phyloP scores from a whole-genome alignment of 1,140 invertebrate species.

The Zaprionus inermis region DNA sequence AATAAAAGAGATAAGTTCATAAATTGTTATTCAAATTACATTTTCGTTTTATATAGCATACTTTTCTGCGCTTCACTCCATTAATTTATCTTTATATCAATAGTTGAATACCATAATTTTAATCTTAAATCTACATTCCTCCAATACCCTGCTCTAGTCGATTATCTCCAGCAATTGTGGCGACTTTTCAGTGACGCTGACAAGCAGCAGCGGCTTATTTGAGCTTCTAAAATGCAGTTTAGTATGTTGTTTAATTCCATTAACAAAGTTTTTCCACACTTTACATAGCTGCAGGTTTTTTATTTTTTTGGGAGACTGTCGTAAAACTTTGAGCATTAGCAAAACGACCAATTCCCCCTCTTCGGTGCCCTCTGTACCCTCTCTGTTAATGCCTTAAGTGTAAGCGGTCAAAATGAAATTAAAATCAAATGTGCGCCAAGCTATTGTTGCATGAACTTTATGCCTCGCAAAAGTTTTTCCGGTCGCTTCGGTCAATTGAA shows the following conservation, averaged over 20 bases:
- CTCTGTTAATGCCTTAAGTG: conserved; percentile 58
- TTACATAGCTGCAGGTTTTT: conserved; percentile 13
- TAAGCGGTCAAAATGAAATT: conserved; percentile 66
- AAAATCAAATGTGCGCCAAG: conserved; percentile 55
- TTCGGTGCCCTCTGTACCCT: conserved; percentile 21
- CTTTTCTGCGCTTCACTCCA: conserved; percentile 3
- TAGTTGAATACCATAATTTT: background rate
- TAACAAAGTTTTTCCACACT: conserved; percentile 55
- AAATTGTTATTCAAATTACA: background rate
- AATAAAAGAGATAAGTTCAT: background rate
- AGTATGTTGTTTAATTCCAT: conserved; percentile 47
- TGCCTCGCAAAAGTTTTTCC: conserved; percentile 54
- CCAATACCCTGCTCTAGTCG: background rate
- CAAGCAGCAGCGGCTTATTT: conserved; percentile 26
- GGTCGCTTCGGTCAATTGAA: conserved; percentile 66
- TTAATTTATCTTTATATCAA: background rate
- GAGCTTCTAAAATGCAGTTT: conserved; percentile 19
- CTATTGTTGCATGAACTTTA: conserved; percentile 58
- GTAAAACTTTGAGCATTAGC: conserved; percentile 63
- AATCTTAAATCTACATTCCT: background rate
- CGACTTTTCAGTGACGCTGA: conserved; percentile 14
- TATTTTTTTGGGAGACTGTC: conserved; percentile 27
- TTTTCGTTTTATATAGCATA: background rate
- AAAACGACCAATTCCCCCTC: background rate
- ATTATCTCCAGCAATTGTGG: conserved; percentile 2